These are phyloP conservation scores for Tursiops truncatus DNA, from an alignment of 2,113 vertebrate genomes.

Conservation along the genomic window DNA sequence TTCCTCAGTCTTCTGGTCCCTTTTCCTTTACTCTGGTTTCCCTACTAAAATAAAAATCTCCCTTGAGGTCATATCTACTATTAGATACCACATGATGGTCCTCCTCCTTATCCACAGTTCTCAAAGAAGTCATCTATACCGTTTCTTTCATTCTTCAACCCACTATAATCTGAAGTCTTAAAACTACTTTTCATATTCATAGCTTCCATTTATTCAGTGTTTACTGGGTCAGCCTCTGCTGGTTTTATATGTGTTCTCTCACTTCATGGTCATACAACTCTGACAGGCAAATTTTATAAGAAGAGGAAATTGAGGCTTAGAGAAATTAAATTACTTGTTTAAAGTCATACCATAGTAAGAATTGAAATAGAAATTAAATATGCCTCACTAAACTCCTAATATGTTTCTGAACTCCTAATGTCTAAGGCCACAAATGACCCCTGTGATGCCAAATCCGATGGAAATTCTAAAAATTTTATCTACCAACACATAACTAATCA, in stretches of 20 bases:
- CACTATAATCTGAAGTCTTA: neutral
- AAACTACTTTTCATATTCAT: neutral
- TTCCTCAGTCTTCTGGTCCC: neutral
- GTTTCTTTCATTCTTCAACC: constrained; percentile 3
- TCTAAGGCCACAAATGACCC: neutral
- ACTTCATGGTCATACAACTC: neutral
- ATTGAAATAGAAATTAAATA: neutral
- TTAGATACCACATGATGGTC: neutral
- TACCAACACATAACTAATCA: neutral
- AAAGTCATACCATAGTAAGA: neutral
- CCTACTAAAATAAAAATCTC: neutral
- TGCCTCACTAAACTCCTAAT: neutral
- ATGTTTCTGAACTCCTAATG: neutral
- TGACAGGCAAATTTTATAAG: constrained; percentile 8
- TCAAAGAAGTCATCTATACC: neutral
- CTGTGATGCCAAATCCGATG: neutral
- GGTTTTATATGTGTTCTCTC: neutral
- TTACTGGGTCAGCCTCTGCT: neutral
- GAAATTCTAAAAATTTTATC: neutral
- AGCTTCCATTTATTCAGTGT: neutral
- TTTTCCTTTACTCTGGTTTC: neutral
- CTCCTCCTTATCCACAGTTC: neutral
- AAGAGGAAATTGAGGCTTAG: neutral
- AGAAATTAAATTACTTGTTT: neutral
- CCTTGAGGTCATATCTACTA: neutral